Conservation (phyloP, 2,797 vertebrate genomes). For the Sebastes vulpes region DNA sequence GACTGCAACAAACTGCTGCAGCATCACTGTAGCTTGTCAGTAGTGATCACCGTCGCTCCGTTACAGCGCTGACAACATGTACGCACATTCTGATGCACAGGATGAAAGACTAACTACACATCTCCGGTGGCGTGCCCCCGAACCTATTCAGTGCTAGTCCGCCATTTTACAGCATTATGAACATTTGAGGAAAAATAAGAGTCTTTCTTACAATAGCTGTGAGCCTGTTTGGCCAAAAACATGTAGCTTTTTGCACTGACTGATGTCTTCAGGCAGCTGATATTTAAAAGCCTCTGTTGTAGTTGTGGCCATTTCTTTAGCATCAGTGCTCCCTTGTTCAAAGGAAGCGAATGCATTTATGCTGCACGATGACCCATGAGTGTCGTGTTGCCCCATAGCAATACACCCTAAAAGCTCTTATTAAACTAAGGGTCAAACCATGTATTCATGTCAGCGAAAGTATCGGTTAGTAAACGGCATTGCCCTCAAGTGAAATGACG, state of each 20-base stretch:
- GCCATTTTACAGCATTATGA: slow-evolving; percentile 55
- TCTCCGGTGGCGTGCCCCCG: slow-evolving; percentile 61
- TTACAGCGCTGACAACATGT: slow-evolving; percentile 72
- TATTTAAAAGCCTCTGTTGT: slow-evolving; percentile 19
- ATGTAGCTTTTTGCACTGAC: neutral
- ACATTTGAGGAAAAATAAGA: slow-evolving; percentile 11
- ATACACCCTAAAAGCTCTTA: slow-evolving; percentile 31
- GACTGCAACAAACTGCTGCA: slow-evolving; percentile 67
- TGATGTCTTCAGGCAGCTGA: slow-evolving; percentile 2
- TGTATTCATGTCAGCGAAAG: slow-evolving; percentile 28
- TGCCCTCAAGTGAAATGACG: slow-evolving; percentile 12
- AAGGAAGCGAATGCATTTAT: slow-evolving; percentile 36
- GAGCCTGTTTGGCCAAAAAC: neutral
- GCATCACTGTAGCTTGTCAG: slow-evolving; percentile 79
- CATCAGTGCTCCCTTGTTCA: slow-evolving; percentile 9
- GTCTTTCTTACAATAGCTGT: neutral
- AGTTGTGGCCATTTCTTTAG: slow-evolving; percentile 16
- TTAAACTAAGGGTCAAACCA: slow-evolving; percentile 42
- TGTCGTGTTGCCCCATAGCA: slow-evolving; percentile 35
- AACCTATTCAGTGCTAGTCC: slow-evolving; percentile 42
- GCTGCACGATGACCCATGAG: slow-evolving; percentile 33
- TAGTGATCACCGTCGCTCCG: slow-evolving; percentile 70
- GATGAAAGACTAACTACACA: slow-evolving; percentile 64
- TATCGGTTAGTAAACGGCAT: slow-evolving; percentile 13
- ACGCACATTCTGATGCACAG: slow-evolving; percentile 72